A percentile compares a stretch with the other conserved stretches of the same genome.
Conservation (phyloP, 2,888 invertebrate species). For the Cartodere bifasciata region DNA sequence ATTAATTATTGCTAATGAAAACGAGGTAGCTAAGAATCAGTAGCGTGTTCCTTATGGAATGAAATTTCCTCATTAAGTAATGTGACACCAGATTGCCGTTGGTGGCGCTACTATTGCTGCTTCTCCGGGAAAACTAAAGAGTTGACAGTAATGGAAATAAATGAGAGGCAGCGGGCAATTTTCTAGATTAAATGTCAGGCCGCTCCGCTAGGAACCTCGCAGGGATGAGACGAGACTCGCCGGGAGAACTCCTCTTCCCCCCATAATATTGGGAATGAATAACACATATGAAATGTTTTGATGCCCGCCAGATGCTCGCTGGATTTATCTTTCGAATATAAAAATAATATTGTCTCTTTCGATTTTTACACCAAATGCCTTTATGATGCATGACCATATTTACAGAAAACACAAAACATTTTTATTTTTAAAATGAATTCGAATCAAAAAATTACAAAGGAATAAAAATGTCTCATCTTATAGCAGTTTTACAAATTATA, state of each 20-base stretch:
- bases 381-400: too few species aligned
- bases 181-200: conserved; percentile 52
- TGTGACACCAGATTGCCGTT: conserved; percentile 13
- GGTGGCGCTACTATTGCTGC: conserved; percentile 17
- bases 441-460: too few species aligned
- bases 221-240: background rate
- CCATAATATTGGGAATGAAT: conserved; percentile 33
- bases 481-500: too few species aligned
- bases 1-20: too few species aligned
- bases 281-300: conserved; percentile 33
- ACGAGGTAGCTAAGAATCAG: too few species aligned
- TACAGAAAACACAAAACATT: too few species aligned
- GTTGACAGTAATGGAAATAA: conserved; percentile 51
- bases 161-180: conserved; percentile 48
- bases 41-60: too few species aligned
- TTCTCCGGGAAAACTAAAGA: conserved; percentile 32
- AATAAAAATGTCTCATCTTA: too few species aligned
- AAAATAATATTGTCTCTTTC: conserved; percentile 37
- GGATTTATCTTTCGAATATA: conserved; percentile 36
- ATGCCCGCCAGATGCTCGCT: conserved; percentile 33
- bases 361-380: conserved; percentile 24
- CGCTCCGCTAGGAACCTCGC: background rate
- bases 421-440: too few species aligned
- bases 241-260: too few species aligned
- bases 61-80: conserved; percentile 10